phyloP scores from a whole-genome alignment of 2,113 vertebrate species.

The Pseudorasbora parva region DNA sequence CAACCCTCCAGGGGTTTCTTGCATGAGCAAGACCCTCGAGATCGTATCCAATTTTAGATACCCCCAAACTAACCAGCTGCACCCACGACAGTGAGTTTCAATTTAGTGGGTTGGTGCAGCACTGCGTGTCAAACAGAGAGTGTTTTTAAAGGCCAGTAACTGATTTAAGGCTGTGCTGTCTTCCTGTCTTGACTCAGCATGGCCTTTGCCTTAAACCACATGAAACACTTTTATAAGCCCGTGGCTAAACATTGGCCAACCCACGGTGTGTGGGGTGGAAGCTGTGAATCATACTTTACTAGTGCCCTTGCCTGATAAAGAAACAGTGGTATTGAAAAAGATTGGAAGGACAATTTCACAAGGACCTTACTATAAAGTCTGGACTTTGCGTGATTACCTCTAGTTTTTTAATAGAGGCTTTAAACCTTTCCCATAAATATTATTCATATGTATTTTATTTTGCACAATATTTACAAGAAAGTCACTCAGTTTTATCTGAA shows the following conservation, averaged over 20 bases:
- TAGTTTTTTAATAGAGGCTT: neutral
- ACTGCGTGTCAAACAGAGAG: constrained; percentile 61
- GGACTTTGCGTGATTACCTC: neutral
- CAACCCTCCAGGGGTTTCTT: neutral
- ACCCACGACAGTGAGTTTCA: constrained; percentile 67
- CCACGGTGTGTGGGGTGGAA: constrained; percentile 72
- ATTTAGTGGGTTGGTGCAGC: constrained; percentile 69
- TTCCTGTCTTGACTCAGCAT: constrained; percentile 73
- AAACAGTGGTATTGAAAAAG: constrained; percentile 37
- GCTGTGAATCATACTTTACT: constrained; percentile 70
- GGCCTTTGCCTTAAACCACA: constrained; percentile 67
- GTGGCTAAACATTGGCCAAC: constrained; percentile 68
- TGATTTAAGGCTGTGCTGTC: constrained; percentile 54
- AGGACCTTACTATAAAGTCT: neutral
- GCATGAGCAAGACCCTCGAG: constrained; percentile 31
- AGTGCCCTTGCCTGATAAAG: constrained; percentile 50
- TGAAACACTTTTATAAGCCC: constrained; percentile 65
- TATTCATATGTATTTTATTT: neutral
- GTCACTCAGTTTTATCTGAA: neutral
- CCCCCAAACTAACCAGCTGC: constrained; percentile 53
- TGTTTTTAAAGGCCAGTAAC: constrained; percentile 65
- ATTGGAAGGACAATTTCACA: neutral
- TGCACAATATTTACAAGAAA: neutral
- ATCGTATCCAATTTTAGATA: constrained; percentile 64
- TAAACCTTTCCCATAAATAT: neutral